Evolutionary conservation across 1,140 invertebrate species (phyloP).

Genomic region (Stegodyphus dumicola): DNA sequence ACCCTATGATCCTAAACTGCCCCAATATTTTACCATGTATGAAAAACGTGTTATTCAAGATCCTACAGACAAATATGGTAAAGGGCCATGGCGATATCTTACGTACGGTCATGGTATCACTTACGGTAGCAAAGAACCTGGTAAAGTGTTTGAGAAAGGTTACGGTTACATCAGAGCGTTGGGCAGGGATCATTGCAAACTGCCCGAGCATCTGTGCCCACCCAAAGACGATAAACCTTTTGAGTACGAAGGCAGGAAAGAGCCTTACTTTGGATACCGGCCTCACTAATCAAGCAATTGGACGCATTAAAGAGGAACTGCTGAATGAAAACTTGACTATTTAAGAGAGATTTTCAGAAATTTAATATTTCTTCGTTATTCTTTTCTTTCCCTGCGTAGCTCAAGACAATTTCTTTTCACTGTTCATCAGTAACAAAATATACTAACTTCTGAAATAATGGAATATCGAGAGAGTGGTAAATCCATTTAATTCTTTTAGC

Average conservation of each 20-base stretch:
- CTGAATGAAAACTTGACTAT: too few relatives aligned
- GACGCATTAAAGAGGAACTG: too few relatives aligned
- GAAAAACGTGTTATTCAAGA: conserved; percentile 56
- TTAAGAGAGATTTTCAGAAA: too few relatives aligned
- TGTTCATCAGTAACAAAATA: too few relatives aligned
- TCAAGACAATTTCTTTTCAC: too few relatives aligned
- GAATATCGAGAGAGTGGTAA: too few relatives aligned
- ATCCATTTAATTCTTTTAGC: too few relatives aligned
- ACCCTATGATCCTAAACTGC: conserved; percentile 25
- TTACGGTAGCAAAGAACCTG: conserved; percentile 50
- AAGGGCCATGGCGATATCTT: conserved; percentile 56
- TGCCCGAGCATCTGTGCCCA: conserved; percentile 34
- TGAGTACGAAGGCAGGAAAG: conserved; percentile 53
- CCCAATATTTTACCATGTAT: conserved; percentile 50
- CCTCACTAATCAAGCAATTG: conserved; percentile 17
- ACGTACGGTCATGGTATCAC: conserved; percentile 56
- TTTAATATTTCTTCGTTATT: too few relatives aligned
- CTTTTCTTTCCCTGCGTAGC: too few relatives aligned
- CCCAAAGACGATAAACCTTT: conserved; percentile 50
- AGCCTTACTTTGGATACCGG: conserved; percentile 60
- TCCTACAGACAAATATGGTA: conserved; percentile 46
- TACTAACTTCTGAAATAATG: too few relatives aligned
- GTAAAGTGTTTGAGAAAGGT: conserved; percentile 56
- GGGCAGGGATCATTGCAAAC: conserved; percentile 57
- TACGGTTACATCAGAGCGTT: conserved; percentile 60